A percentile compares a stretch with the other conserved stretches of the same genome.
Conservation (phyloP, 1,140 invertebrate genomes). For the silkworm (Bombyx mori) region ASM3026992v2 NC_085119.1:12287501-12288000, state of each 20-base stretch:
- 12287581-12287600: slow-evolving; percentile 34
- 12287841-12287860: slow-evolving; percentile 20
- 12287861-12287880: slow-evolving; percentile 27
- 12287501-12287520: slow-evolving; percentile 66
- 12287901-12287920: slow-evolving; percentile 62
- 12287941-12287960: slow-evolving; percentile 43
- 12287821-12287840: slow-evolving; percentile 53
- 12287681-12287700: slow-evolving; percentile 48
- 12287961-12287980: slow-evolving; percentile 9
- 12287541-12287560: slow-evolving; percentile 52
- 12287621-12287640: slow-evolving; percentile 53
- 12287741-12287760: background rate
- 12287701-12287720: slow-evolving; percentile 14
- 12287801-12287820: slow-evolving; percentile 58
- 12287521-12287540: slow-evolving; percentile 40
- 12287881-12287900: slow-evolving; percentile 60
- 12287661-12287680: slow-evolving; percentile 21
- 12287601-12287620: slow-evolving; percentile 47
- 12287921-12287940: slow-evolving; percentile 54
- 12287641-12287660: slow-evolving; percentile 30
- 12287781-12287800: slow-evolving; percentile 60
- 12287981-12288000: slow-evolving; percentile 10
- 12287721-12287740: slow-evolving; percentile 7
- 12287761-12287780: slow-evolving; percentile 26
- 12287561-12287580: slow-evolving; percentile 56